Conservation (phyloP, 2,113 vertebrate species). For the Grallaria varia region DNA sequence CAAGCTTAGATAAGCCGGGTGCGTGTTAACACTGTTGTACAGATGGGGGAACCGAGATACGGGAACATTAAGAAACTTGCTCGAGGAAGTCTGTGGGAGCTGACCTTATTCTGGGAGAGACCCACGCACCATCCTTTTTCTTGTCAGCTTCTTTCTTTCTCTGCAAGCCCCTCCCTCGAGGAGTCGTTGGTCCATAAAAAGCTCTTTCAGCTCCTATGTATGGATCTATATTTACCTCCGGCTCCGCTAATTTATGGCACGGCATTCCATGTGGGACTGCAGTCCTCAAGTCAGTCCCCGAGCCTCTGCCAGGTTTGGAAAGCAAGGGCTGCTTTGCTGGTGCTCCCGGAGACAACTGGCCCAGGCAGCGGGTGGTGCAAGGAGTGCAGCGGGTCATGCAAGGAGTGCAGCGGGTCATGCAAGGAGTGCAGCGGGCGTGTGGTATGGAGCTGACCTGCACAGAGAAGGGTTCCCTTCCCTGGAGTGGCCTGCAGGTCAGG, state of each 20-base stretch:
- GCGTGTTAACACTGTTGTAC: constrained; percentile 45
- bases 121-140: constrained; percentile 59
- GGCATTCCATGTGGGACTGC: constrained; percentile 48
- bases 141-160: constrained; percentile 43
- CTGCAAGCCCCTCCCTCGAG: neutral
- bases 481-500: constrained; percentile 34
- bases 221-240: constrained; percentile 52
- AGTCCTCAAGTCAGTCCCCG: constrained; percentile 24
- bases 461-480: constrained; percentile 49
- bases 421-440: constrained; percentile 48
- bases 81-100: constrained; percentile 58
- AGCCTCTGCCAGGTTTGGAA: constrained; percentile 57
- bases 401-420: constrained; percentile 57
- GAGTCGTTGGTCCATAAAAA: neutral
- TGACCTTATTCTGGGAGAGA: constrained; percentile 52
- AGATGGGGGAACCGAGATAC: constrained; percentile 34
- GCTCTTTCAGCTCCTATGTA: constrained; percentile 28
- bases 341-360: constrained; percentile 6
- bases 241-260: neutral
- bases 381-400: constrained; percentile 52
- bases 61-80: constrained; percentile 42
- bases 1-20: constrained; percentile 47
- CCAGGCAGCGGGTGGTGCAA: constrained; percentile 59
- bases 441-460: constrained; percentile 59
- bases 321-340: constrained; percentile 35